Base-by-base conservation (phyloP, 2,113 vertebrate species). In the Syngnathus floridae region DNA sequence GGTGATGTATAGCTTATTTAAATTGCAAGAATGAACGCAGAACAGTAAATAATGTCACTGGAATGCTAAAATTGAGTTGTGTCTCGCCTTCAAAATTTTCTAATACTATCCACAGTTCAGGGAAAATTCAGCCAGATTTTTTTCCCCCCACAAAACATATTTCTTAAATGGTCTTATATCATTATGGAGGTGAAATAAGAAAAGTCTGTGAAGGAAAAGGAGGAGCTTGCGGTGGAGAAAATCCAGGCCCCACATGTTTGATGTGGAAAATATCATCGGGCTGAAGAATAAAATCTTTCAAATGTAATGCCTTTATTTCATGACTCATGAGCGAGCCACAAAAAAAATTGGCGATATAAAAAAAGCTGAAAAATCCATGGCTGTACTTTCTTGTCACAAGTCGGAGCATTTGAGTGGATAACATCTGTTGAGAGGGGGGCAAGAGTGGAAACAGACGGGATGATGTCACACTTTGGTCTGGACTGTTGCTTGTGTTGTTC, bases 141-240 rank as follows among this genome's bases (percentile, higher is more conserved):
- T 17, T 60, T 61, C 31, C 5, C 37, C 1, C 73, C 70, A 78
- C 75, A 81, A 69, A 76, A 66, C 69, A 78, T 77, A 83, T 84
- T 79, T 82, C 81, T 82, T 48, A 79, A 70, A 88, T 81, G 73
- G 70, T 81, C 82, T 62, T 69, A 66, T 31, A 31, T 31, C 26
- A 31, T 64, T 35, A 56, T 52, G 57, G 57, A 70, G 68, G 51
- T 69, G 67, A 82, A 78, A 85, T 72, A 70, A 78, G 58, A 75
- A 77, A 73, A 69, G 64, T 73, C 75, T 57, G 38, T 38, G 52
- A 66, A 17, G 62, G 35, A 67, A n/a, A 48, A 62, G 61, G 40
- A 40, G 62, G 46, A 3, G 51, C 22, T 26, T 26, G 13, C 16
- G 35, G 5, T 22, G 22, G 67, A 21, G 22, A 31, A 72, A 62